A percentile compares a stretch with the other conserved stretches of the same genome.
These are phyloP conservation scores for Drosophila grimshawi DNA, from an alignment of 1,140 invertebrate genomes.

Conservation along the genomic window DNA sequence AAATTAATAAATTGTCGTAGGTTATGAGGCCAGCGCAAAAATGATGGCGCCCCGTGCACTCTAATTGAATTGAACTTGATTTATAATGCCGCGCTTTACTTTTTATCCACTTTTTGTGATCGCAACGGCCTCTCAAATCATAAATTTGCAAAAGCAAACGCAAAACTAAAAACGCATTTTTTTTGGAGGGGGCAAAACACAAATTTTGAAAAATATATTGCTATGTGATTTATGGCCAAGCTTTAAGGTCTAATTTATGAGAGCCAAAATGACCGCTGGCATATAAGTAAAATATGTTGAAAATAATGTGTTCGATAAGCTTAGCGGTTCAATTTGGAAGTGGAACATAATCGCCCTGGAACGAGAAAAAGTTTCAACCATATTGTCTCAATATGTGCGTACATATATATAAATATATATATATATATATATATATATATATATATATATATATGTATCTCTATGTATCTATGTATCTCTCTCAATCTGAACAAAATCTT, in stretches of 20 bases:
- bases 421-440: too few relatives aligned
- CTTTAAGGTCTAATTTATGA: constrained; percentile 52
- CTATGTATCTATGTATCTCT: too few relatives aligned
- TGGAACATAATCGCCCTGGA: too few relatives aligned
- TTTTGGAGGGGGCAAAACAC: constrained; percentile 17
- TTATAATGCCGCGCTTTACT: constrained; percentile 66
- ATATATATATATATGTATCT: too few relatives aligned
- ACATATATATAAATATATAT: too few relatives aligned
- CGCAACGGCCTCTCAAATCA: constrained; percentile 41
- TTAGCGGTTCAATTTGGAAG: neutral
- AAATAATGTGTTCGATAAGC: neutral
- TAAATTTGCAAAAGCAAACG: constrained; percentile 34
- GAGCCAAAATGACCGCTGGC: neutral
- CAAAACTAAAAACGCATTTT: constrained; percentile 34
- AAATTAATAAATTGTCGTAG: constrained; percentile 78
- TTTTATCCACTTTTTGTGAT: constrained; percentile 66
- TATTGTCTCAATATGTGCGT: too few relatives aligned
- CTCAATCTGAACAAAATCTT: too few relatives aligned
- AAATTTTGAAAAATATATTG: constrained; percentile 46
- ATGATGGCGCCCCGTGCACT: constrained; percentile 62
- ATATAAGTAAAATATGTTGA: neutral
- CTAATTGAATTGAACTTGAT: constrained; percentile 83
- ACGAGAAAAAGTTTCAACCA: too few relatives aligned
- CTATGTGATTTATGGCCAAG: constrained; percentile 55
- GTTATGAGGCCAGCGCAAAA: constrained; percentile 64